Conservation (phyloP, 2,888 invertebrate genomes). For the Agriotes lineatus region DNA sequence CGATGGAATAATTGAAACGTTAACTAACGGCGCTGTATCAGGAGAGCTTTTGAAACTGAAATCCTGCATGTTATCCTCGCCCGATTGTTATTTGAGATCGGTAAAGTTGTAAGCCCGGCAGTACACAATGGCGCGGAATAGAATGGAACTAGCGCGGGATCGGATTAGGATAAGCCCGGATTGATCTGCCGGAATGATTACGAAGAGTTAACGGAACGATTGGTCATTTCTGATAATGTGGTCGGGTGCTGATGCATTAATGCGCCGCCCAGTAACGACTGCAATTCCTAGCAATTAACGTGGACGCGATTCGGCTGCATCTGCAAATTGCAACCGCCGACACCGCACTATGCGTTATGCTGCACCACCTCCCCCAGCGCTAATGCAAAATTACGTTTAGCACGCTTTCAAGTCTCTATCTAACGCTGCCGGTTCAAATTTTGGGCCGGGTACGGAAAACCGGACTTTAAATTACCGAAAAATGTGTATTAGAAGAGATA, state of each 20-base stretch:
- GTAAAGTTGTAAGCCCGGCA: conserved; percentile 50
- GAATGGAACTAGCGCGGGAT: conserved; percentile 48
- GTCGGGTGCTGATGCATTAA: conserved; percentile 31
- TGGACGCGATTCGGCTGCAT: conserved; percentile 14
- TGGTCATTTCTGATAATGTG: conserved; percentile 51
- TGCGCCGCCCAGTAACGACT: conserved; percentile 25
- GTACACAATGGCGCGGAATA: conserved; percentile 51
- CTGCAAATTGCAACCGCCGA: conserved; percentile 29
- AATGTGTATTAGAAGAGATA: too few species aligned
- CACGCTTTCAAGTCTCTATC: too few species aligned
- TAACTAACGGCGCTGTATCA: conserved; percentile 51
- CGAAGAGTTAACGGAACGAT: conserved; percentile 51
- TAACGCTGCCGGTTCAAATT: too few species aligned
- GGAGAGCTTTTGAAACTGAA: conserved; percentile 48
- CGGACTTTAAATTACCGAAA: too few species aligned
- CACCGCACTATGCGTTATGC: too few species aligned
- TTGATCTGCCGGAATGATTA: conserved; percentile 51
- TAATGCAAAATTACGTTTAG: too few species aligned
- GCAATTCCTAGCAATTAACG: conserved; percentile 38
- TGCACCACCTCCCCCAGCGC: too few species aligned
- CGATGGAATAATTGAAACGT: conserved; percentile 53
- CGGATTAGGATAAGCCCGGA: conserved; percentile 52
- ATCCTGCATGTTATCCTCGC: conserved; percentile 52
- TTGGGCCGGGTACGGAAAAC: too few species aligned
- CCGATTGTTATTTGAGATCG: conserved; percentile 49